These are phyloP conservation scores for Brachylomia viminalis DNA, from an alignment of 2,888 invertebrate genomes.

Conservation along the genomic window DNA sequence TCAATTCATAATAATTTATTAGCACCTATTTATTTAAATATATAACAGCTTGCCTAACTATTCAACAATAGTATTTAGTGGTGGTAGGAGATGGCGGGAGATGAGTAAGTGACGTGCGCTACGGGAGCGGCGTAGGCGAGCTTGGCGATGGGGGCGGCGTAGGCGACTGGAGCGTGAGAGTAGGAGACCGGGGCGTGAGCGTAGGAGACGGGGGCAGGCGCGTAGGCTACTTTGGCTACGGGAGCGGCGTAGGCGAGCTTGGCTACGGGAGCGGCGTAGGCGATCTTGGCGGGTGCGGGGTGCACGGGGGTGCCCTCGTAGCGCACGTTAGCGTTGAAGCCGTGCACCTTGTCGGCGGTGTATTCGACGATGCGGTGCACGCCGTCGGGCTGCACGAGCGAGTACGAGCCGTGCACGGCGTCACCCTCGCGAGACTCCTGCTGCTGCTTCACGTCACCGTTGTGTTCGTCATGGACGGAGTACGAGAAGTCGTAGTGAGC, in stretches of 20 bases:
- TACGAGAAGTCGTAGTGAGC: slow-evolving; percentile 86
- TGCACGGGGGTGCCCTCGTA: slow-evolving; percentile 83
- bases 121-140: slow-evolving; percentile 72
- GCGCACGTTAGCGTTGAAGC: slow-evolving; percentile 87
- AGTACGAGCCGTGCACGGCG: slow-evolving; percentile 86
- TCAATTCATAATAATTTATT: slow-evolving; percentile 64
- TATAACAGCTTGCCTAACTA: slow-evolving; percentile 48
- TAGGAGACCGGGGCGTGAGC: slow-evolving; percentile 73
- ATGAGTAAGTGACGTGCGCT: slow-evolving; percentile 81
- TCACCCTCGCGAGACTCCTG: slow-evolving; percentile 85
- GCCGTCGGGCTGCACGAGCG: slow-evolving; percentile 88
- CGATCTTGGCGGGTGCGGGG: slow-evolving; percentile 70
- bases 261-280: slow-evolving; percentile 73
- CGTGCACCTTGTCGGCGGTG: slow-evolving; percentile 83
- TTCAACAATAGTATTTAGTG: slow-evolving; percentile 73
- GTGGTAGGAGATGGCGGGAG: slow-evolving; percentile 84
- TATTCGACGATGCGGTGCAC: slow-evolving; percentile 86
- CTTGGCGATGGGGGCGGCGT: slow-evolving; percentile 66
- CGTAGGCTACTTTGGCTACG: slow-evolving; percentile 79
- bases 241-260: slow-evolving; percentile 72
- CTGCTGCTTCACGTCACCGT: slow-evolving; percentile 87
- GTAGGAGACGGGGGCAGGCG: slow-evolving; percentile 82
- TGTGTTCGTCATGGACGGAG: slow-evolving; percentile 85
- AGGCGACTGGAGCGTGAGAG: slow-evolving; percentile 67
- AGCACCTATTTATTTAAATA: slow-evolving; percentile 49